These are phyloP conservation scores for Bothrops jararaca DNA, from an alignment of 2,113 vertebrate species.

Conservation along the genomic window DNA sequence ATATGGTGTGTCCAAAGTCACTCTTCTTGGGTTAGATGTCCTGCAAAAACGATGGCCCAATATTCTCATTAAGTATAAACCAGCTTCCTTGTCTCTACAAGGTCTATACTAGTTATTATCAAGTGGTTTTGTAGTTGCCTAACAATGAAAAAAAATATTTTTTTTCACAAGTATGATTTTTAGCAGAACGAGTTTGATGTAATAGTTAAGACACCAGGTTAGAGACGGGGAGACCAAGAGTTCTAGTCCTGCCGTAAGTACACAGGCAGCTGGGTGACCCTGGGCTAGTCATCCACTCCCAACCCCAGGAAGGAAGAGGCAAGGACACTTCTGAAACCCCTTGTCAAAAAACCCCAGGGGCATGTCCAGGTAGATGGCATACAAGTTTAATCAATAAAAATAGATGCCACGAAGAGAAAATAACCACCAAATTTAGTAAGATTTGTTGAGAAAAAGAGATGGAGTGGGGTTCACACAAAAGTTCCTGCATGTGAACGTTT, in stretches of 20 bases:
- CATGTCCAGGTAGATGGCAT: neutral
- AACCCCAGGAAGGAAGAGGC: neutral
- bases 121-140: neutral
- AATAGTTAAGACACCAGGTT: neutral
- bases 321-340: neutral
- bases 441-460: neutral
- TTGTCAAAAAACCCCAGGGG: neutral
- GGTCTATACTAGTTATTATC: neutral
- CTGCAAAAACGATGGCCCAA: neutral
- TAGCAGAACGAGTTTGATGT: neutral
- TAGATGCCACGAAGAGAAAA: neutral
- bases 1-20: neutral
- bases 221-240: neutral
- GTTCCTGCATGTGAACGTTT: neutral
- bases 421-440: neutral
- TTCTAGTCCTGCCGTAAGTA: neutral
- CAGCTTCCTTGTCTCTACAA: neutral
- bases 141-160: neutral
- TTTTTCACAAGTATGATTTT: neutral
- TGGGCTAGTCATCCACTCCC: neutral
- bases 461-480: neutral
- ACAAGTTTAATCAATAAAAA: neutral
- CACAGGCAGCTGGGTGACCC: neutral
- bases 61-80: neutral
- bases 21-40: neutral